Evolutionary conservation across 2,113 vertebrate genomes (phyloP).

Genomic region (Platycercus adscitus): DNA sequence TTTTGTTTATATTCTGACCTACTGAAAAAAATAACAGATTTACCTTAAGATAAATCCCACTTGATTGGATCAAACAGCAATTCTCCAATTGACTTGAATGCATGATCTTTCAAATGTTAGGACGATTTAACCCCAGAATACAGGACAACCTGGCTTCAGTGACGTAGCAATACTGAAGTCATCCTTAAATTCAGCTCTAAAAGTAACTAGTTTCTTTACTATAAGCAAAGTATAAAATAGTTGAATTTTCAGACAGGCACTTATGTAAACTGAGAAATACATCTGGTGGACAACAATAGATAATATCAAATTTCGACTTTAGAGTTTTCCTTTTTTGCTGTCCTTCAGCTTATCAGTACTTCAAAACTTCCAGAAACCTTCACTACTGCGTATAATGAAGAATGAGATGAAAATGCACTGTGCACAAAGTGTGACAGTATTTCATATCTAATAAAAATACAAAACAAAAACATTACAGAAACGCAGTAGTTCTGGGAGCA

Average conservation of each 20-base stretch:
- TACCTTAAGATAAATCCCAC: neutral
- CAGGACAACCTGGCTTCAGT: neutral
- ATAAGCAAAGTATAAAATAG: neutral
- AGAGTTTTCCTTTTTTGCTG: neutral
- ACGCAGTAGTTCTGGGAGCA: neutral
- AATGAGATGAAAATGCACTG: slow-evolving; percentile 62
- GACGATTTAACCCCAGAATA: neutral
- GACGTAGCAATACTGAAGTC: neutral
- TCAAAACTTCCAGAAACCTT: neutral
- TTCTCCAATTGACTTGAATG: neutral
- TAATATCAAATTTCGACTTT: neutral
- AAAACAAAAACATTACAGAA: neutral
- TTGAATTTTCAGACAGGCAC: neutral
- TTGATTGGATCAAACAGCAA: neutral
- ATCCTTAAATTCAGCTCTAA: neutral
- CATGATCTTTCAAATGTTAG: neutral
- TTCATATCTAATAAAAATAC: neutral
- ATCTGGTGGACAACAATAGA: neutral
- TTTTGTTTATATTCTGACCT: neutral
- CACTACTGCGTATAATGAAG: neutral
- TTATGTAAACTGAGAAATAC: neutral
- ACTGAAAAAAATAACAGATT: neutral
- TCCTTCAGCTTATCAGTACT: neutral
- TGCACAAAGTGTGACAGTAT: neutral
- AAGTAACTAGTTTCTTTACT: neutral